These are phyloP conservation scores for Drosophila pandora DNA, from an alignment of 1,140 invertebrate genomes.

Conservation along the genomic window DNA sequence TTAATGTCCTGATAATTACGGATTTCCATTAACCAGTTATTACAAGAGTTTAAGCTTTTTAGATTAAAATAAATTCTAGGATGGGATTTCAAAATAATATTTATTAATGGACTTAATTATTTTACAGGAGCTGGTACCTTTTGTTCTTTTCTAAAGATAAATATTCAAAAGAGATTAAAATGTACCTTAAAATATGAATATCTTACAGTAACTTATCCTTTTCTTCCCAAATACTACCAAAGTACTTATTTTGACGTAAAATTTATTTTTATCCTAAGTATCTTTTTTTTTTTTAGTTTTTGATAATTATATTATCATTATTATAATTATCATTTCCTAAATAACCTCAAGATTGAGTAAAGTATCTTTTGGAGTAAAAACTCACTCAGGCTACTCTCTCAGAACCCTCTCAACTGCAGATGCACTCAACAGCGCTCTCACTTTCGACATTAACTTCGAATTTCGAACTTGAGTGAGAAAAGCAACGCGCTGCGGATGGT, in stretches of 20 bases:
- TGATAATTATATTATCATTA: neutral
- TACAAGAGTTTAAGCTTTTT: neutral
- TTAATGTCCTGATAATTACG: slow-evolving; percentile 28
- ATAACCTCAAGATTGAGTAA: neutral
- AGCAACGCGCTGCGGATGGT: slow-evolving; percentile 34
- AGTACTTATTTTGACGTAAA: too few relatives aligned
- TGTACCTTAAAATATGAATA: too few relatives aligned
- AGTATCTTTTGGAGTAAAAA: neutral
- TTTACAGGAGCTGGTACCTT: too few relatives aligned
- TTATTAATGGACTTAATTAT: neutral
- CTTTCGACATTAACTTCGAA: slow-evolving; percentile 35
- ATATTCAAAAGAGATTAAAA: too few relatives aligned
- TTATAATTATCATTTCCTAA: neutral
- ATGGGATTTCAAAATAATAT: neutral
- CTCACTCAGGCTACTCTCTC: slow-evolving; percentile 5
- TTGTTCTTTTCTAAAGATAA: too few relatives aligned
- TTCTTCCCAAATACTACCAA: too few relatives aligned
- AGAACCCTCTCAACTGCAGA: neutral
- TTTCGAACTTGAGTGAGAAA: slow-evolving; percentile 44
- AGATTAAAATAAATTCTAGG: neutral
- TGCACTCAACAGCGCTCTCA: neutral
- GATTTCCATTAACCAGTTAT: neutral
- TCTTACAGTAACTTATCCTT: too few relatives aligned
- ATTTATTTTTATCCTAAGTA: too few relatives aligned
- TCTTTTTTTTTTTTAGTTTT: neutral